phyloP scores from a whole-genome alignment of 1,140 invertebrate species.

The Dufourea novaeangliae region DNA sequence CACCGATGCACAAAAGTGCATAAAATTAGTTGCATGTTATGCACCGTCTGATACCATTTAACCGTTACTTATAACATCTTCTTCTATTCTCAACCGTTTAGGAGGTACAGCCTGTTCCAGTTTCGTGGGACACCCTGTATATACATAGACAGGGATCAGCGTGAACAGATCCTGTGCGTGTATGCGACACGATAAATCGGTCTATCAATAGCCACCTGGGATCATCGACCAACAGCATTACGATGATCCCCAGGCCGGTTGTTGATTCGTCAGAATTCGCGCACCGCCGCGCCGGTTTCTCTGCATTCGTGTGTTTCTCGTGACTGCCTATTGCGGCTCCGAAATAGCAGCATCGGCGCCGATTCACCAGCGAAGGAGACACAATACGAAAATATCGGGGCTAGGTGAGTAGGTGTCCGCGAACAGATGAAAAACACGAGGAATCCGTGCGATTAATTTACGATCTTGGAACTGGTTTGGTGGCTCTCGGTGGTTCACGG shows the following conservation, averaged over 20 bases:
- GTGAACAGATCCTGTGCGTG: too few species aligned
- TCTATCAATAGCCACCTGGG: constrained; percentile 37
- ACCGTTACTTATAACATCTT: too few species aligned
- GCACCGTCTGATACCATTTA: too few species aligned
- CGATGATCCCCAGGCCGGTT: constrained; percentile 10
- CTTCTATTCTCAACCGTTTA: neutral
- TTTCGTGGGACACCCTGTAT: too few species aligned
- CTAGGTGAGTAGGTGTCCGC: neutral
- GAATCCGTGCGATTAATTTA: constrained; percentile 33
- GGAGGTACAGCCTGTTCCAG: too few species aligned
- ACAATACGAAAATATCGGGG: constrained; percentile 32
- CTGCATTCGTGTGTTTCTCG: constrained; percentile 32
- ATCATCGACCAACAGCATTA: constrained; percentile 41
- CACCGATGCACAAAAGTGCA: too few species aligned
- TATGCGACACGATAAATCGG: constrained; percentile 29
- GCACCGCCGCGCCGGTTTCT: constrained; percentile 11
- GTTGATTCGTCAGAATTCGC: constrained; percentile 30
- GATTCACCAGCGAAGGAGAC: constrained; percentile 2
- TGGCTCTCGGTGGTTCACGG: neutral
- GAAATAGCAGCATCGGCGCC: neutral
- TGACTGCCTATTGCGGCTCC: constrained; percentile 22
- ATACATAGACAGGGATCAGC: neutral
- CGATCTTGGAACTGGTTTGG: constrained; percentile 15
- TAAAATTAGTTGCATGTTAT: too few species aligned
- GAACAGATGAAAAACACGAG: constrained; percentile 19